These are phyloP conservation scores for Panthera uncia DNA, from an alignment of 2,113 vertebrate genomes.

Conservation along the genomic window DNA sequence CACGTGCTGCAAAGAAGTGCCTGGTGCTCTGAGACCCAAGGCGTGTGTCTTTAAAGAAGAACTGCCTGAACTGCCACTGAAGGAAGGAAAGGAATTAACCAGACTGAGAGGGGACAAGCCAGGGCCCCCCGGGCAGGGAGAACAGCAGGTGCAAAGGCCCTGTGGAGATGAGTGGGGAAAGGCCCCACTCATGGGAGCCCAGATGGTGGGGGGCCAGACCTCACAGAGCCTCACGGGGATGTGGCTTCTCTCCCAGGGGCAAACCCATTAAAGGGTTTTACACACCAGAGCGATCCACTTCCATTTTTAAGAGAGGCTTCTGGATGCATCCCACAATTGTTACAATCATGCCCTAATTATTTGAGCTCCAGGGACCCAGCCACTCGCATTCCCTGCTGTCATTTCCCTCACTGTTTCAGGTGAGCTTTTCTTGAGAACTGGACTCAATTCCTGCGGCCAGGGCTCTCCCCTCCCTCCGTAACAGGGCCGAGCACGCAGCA, in stretches of 20 bases:
- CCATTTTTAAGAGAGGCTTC: not conserved
- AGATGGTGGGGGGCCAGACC: fast-evolving
- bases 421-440: not conserved
- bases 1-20: not conserved
- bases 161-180: not conserved
- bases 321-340: not conserved
- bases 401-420: not conserved
- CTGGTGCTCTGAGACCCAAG: not conserved
- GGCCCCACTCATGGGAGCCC: not conserved
- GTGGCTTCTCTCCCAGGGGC: not conserved
- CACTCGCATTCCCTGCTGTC: not conserved
- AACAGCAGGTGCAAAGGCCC: not conserved
- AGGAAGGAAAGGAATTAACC: not conserved
- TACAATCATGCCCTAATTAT: not conserved
- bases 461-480: not conserved
- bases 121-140: too few relatives aligned
- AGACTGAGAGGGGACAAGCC: fast-evolving
- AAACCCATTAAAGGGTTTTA: not conserved
- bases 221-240: fast-evolving
- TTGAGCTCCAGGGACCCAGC: not conserved
- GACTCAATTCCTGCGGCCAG: not conserved
- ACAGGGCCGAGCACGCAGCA: fast-evolving
- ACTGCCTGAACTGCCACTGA: not conserved
- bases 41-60: not conserved
- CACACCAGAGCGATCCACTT: not conserved